Base-by-base conservation (phyloP, 2,888 invertebrate genomes). In the Xylota sylvarum region DNA sequence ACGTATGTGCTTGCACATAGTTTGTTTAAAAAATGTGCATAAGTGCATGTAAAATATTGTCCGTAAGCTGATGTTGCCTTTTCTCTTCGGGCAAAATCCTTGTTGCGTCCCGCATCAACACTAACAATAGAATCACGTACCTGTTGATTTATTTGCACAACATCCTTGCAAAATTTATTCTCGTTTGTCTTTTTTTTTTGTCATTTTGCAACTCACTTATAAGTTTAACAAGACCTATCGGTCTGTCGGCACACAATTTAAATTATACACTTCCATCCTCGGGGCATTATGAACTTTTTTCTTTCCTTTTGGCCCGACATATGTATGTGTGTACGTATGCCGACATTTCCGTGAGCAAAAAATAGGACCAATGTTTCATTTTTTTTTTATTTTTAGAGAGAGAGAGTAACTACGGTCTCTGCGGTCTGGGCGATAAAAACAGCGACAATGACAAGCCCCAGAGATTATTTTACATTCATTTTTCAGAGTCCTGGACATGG, bases 391-490 rank as follows among this genome's bases (percentile, higher is more conserved):
- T 48, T 48, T 6, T 19, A 17, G 9, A 10, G 17, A 19, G 17
- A 19, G 19, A 19, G 3, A 2, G 14, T 48, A 17, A 19, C 19
- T 19, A 48, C 2, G 48, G 9, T 48, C 19, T 17, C 7, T 48
- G 48, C 10, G 19, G 48, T 19, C 10, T 19, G 48, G 2, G 10
- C 5, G 48, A 48, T 48, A 48, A 48, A 48, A 48, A 48, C 9
- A 19, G 23, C 6, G 40, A 23, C 37, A 35, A n/a, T 60, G 37
- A 40, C 60, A 37, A 23, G 60, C 37, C n/a, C 60, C 4, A 7
- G 37, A 58, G 58, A 58, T 40, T 60, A 7, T 40, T 60, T 37
- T 58, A 58, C 58, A 14, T 37, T 58, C 17, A 19, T 19, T 10
- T 48, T 48, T 37, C 37, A 19, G 23, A 23, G 9, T 19, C 6